These are phyloP conservation scores for Nerophis ophidion DNA, from an alignment of 2,113 vertebrate genomes.

Conservation along the genomic window DNA sequence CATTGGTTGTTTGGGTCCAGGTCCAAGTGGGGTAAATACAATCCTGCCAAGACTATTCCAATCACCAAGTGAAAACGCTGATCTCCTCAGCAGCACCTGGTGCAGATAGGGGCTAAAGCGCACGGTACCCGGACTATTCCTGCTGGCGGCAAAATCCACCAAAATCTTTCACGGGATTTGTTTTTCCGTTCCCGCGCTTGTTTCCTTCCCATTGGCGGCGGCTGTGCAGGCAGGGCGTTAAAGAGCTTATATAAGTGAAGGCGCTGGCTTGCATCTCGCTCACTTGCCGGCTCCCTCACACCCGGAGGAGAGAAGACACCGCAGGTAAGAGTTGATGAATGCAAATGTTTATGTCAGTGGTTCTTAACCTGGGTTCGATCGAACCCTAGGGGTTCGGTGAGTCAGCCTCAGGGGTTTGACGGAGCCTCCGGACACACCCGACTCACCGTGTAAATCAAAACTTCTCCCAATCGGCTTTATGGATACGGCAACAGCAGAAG, in stretches of 20 bases:
- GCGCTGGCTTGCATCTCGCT: constrained; percentile 9
- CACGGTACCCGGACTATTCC: constrained; percentile 60
- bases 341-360: neutral
- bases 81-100: constrained; percentile 4
- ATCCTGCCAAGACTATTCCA: no score
- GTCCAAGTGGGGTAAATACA: no score
- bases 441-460: no score
- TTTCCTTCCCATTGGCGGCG: constrained; percentile 65
- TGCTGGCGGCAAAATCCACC: constrained; percentile 54
- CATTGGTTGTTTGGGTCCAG: no score
- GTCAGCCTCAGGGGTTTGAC: no score
- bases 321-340: neutral
- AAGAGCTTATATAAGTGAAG: constrained; percentile 56
- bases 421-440: no score
- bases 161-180: constrained; percentile 72
- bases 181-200: constrained; percentile 72
- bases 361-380: no score
- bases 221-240: constrained; percentile 42
- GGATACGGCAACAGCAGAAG: no score
- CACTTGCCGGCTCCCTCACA: constrained; percentile 21
- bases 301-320: neutral
- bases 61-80: neutral
- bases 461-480: no score
- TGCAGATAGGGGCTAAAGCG: constrained; percentile 54
- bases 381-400: no score